These are phyloP conservation scores for Eptatretus burgeri DNA, from an alignment of 2,113 vertebrate species.

Conservation along the genomic window DNA sequence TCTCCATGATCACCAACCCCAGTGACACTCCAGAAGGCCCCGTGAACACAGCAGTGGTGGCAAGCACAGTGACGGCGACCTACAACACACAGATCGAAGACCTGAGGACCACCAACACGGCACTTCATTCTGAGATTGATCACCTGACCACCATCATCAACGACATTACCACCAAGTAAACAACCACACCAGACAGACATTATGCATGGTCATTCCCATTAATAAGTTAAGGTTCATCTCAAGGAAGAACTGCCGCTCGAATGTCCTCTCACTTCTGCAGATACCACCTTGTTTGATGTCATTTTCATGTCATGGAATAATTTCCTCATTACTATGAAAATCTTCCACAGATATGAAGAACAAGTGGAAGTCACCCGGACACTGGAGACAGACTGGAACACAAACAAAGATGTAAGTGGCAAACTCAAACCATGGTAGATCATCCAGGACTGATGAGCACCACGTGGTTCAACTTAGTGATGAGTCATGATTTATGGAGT, in stretches of 20 bases:
- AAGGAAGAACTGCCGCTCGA: no score
- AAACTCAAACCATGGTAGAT: no score
- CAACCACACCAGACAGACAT: not conserved
- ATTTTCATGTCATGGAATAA: no score
- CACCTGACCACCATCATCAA: conserved; percentile 17
- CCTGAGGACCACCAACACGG: conserved; percentile 15
- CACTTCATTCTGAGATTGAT: conserved; percentile 17
- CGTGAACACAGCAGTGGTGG: conserved; percentile 14
- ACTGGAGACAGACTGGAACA: conserved; percentile 6
- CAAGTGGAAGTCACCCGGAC: not conserved
- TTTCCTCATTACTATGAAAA: no score
- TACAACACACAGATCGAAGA: conserved; percentile 18
- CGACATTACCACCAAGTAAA: conserved; percentile 15
- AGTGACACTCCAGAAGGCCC: conserved; percentile 15
- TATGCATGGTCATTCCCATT: no score
- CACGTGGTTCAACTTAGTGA: no score
- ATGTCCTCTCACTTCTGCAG: no score
- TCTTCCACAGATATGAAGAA: not conserved
- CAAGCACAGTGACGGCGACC: conserved; percentile 16
- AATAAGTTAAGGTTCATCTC: no score
- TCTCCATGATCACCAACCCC: conserved; percentile 17
- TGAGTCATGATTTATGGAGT: no score
- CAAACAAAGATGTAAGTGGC: not conserved
- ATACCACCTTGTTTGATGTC: no score
- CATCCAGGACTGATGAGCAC: no score